Evolutionary conservation across 2,888 invertebrate genomes (phyloP), one percentile per base, ranked within the genome.

Genomic region (Acleris cristana): DNA sequence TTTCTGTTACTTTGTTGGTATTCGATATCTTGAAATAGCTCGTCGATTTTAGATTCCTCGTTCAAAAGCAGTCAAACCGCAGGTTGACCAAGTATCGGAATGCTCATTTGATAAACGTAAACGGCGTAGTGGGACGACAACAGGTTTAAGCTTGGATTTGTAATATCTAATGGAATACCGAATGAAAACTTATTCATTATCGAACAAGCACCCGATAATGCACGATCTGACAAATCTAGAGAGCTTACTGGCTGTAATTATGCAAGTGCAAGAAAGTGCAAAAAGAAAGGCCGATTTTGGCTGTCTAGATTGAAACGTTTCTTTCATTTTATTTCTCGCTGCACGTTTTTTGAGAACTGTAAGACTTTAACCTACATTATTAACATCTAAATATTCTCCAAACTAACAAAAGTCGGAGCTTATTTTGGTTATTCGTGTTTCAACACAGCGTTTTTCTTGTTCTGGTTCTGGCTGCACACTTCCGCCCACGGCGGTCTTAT

Each of bases 401-500:
- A 57, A 48, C 21, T 59, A 55, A 59, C 55, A 61, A 53, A 49
- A 48, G 48, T 53, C 65, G 59, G 40, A 55, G 23, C 44, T 58
- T 70, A 62, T 67, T 68, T 63, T 70, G 69, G 61, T 65, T 26
- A 56, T 66, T 64, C 45, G 51, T 60, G 57, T 67, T 69, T 67
- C 69, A 61, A 66, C 71, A 63, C 64, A 3, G 63, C 53, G 16
- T 57, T 69, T 49, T 70, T 53, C 64, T 34, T 65, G 70, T 60
- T 70, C 72, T 69, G 61, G 68, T 72, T 69, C 59, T 69, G 71
- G 74, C 81, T 79, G 84, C 82, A 83, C 78, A 78, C 82, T 88
- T 89, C 90, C 91, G 88, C 91, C 90, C 88, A 90, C 90, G 61
- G 69, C 48, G 70, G 73, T 78, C 82, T 60, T 83, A 87, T 86